Evolutionary conservation across 2,888 invertebrate genomes (phyloP), one percentile per base, ranked within the genome.

Genomic region (Epinotia bilunana): DNA sequence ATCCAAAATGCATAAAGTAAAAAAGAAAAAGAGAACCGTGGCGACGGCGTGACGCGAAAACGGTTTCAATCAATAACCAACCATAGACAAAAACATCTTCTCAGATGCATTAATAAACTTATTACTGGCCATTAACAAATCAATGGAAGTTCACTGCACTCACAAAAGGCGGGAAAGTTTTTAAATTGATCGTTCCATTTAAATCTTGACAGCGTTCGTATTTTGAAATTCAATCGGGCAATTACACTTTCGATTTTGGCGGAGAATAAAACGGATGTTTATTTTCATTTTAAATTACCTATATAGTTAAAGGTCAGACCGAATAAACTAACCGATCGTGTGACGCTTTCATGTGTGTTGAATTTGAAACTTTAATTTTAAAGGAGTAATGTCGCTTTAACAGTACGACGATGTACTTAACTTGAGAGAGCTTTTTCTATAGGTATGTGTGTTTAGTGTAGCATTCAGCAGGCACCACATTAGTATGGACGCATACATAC

Each of bases 141-240:
- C 72, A 72, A 76, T 74, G 68, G 71, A 67, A 71, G 77, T 76
- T 78, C 76, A 78, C 72, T 76, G 76, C 76, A 74, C 77, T 79
- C 74, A 79, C 79, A 79, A 81, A 80, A 77, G 80, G 79, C 81
- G 81, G 77, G 80, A 83, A 83, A 83, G 80, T 80, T 80, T 79
- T 80, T 77, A 80, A 78, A 84, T 82, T 81, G 80, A 83, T 83
- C 77, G 79, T 78, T 80, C 79, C 81, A 83, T 82, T 84, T 80
- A 73, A 76, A 76, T 68, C 72, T 77, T 80, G 80, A 81, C 81
- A 80, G 80, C 76, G 73, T 80, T 80, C 79, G 75, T 77, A 77
- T 81, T 83, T 80, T 81, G 78, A 80, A 82, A 82, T 81, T 78
- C 78, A 78, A 82, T 81, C 80, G 79, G 79, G 73, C 80, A 79